Evolutionary conservation across 1,140 invertebrate genomes (phyloP), one percentile per base, ranked within the genome.

Genomic region (Vanessa tameamea): DNA sequence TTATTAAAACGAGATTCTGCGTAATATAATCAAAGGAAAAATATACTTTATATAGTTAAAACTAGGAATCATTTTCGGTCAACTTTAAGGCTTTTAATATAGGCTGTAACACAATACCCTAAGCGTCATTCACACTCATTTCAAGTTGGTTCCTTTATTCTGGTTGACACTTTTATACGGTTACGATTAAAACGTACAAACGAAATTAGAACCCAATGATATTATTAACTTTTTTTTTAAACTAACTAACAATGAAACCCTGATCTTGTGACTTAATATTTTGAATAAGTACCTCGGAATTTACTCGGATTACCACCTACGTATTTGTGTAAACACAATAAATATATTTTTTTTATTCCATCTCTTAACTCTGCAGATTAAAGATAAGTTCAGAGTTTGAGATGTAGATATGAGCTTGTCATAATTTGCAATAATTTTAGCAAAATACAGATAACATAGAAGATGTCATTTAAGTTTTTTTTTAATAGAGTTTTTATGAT

Each of bases 151-250:
- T 81, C 82, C 80, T 82, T 85, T 82, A 88, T 90, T 88, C 81
- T 82, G 9, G 75, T 75, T 89, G 89, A 89, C 87, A 91, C 82
- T 87, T 91, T 91, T 87, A 91, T 87, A 68, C 53, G 80, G 78
- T 69, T 72, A 77, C 86, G 82, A 87, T 91, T 90, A 87, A 69
- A 48, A 64, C 59, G 72, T 51, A 72, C 71, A 90, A 90, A 87
- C 84, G 89, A 91, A 91, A 91, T 91, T 91, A 91, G 89, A 91
- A 76, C 84, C 89, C 89, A 91, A 91, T 91, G 89, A 91, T 89
- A 88, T 91, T 91, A 91, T 91, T 82, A 86, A 76, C 47, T 47
- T 67, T 76, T 83, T 87, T 85, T 81, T 77, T 73, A 23, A 75
- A 55, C 75, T 64, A 68, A 15, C n/a, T 69, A 59, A 86, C 85